Base-by-base conservation (phyloP, 2,888 invertebrate genomes). In the Cheilosia scutellata region DNA sequence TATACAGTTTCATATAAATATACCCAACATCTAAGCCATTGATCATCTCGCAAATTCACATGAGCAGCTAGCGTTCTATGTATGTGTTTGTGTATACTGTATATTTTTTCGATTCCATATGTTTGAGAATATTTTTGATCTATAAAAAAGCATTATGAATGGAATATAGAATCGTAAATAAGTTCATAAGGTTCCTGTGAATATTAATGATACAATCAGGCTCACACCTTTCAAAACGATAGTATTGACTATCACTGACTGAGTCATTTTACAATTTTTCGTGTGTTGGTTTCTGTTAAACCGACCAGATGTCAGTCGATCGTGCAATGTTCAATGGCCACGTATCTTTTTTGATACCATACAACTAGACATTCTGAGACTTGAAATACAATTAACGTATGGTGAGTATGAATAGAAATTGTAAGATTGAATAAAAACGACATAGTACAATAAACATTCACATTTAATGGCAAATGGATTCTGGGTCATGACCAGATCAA, bases 381-480 rank as follows among this genome's bases (percentile, higher is more conserved):
- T 25, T 6, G 70, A 57, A 82, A 42, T 51, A 33, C 7, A 55
- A 20, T 20, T 47, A 31, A 53, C n/a, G 60, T 29, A 7, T 29
- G 37, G 53, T 37, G 51, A 53, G 42, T 60, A 51, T 11, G 20
- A 37, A 16, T 6, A 60, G 13, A 20, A 66, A 63, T 31, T 16
- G 49, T 58, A 65, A 74, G 33, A 75, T 68, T 70, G 42, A 62
- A 66, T 70, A 49, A 57, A 47, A 27, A 29, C 58, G 31, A 71
- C 71, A 76, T 70, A 84, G 68, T n/a, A n/a, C n/a, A n/a, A 70
- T 68, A 74, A 65, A 74, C 55, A 75, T 79, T 70, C 71, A 74
- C 25, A 68, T 62, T 72, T 47, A 74, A 62, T 68, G 78, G 37
- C 53, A 75, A 79, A 20, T 79, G 70, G 75, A 75, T 75, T 75